Evolutionary conservation across 2,113 vertebrate species (phyloP).

Genomic region (Corythornis cristatus): DNA sequence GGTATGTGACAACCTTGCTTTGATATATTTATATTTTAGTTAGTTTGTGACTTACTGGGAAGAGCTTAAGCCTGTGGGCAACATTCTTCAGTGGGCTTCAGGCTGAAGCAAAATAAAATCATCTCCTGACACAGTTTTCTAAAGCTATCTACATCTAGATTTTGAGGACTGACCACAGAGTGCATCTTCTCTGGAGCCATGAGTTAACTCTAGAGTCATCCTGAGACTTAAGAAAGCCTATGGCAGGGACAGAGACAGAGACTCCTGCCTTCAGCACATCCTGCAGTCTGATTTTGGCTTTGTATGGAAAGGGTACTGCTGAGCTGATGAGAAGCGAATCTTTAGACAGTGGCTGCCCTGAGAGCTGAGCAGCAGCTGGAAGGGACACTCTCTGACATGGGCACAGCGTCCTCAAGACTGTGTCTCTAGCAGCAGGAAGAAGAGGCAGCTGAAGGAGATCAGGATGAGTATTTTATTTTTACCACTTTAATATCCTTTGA

Average conservation of each 20-base stretch:
- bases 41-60: conserved; percentile 5
- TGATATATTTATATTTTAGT: background rate
- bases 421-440: background rate
- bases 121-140: background rate
- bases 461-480: background rate
- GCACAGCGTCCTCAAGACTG: background rate
- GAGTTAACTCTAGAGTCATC: background rate
- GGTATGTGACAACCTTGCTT: background rate
- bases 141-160: background rate
- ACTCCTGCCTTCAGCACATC: background rate
- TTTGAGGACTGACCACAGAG: background rate
- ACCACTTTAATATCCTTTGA: background rate
- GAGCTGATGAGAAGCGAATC: background rate
- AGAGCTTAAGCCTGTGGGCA: background rate
- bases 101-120: background rate
- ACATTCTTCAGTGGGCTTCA: background rate
- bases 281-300: background rate
- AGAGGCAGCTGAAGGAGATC: background rate
- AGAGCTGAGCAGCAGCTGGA: background rate
- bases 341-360: background rate
- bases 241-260: background rate
- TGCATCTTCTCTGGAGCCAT: background rate
- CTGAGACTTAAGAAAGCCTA: background rate
- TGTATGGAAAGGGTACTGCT: background rate
- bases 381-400: background rate